phyloP scores from a whole-genome alignment of 2,113 vertebrate species.

The Heterotis niloticus region DNA sequence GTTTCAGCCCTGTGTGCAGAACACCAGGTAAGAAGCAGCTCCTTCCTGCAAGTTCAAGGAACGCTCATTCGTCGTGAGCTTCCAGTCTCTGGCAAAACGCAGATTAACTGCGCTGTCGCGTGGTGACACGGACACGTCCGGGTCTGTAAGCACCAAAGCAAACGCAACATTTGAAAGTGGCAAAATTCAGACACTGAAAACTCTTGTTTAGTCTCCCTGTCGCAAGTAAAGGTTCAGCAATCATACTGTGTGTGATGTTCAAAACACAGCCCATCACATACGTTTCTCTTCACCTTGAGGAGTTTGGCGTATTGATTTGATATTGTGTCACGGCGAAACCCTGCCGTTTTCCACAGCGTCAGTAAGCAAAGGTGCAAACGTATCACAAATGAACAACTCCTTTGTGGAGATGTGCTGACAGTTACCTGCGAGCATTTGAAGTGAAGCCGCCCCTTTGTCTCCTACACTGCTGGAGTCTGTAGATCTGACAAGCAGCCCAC shows the following conservation, averaged over 20 bases:
- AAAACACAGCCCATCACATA: slow-evolving; percentile 6
- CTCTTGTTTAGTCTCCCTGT: slow-evolving; percentile 2
- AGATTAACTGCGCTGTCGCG: background rate
- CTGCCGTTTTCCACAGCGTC: background rate
- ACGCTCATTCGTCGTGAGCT: background rate
- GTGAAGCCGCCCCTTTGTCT: slow-evolving; percentile 7
- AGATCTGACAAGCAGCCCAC: slow-evolving; percentile 26
- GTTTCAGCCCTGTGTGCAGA: background rate
- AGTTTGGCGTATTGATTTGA: slow-evolving; percentile 27
- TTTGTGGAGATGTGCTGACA: slow-evolving; percentile 12
- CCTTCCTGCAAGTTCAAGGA: background rate
- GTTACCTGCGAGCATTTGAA: slow-evolving; percentile 1
- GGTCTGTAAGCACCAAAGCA: background rate
- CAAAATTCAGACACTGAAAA: background rate
- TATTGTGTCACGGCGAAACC: slow-evolving; percentile 17
- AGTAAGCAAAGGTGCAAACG: slow-evolving; percentile 7
- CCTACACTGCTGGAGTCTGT: slow-evolving; percentile 7
- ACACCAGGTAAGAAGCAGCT: background rate
- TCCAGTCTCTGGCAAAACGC: background rate
- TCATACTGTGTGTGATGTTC: slow-evolving; percentile 6
- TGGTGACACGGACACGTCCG: background rate
- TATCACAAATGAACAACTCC: slow-evolving; percentile 21
- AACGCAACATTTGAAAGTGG: background rate
- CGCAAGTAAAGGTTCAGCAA: background rate
- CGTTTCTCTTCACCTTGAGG: background rate